These are phyloP conservation scores for Psylliodes chrysocephalus DNA, from an alignment of 2,888 invertebrate species.

Conservation along the genomic window DNA sequence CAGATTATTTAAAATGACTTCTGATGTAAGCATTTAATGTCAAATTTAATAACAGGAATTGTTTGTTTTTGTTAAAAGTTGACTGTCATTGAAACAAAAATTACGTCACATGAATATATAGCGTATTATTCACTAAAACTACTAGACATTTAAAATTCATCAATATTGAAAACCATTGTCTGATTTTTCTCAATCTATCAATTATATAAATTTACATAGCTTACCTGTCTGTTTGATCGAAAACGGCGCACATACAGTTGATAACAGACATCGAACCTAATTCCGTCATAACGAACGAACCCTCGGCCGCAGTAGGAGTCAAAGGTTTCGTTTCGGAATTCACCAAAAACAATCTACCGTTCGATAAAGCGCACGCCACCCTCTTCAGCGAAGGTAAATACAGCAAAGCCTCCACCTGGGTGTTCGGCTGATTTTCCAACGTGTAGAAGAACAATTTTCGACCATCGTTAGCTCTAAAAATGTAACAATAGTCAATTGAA, in stretches of 20 bases:
- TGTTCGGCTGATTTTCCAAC: constrained; percentile 75
- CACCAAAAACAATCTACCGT: constrained; percentile 81
- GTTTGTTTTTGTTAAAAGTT: no score
- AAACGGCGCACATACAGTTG: constrained; percentile 74
- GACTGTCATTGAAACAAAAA: no score
- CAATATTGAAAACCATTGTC: no score
- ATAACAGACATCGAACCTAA: constrained; percentile 77
- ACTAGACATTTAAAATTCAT: no score
- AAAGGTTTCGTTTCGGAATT: constrained; percentile 70
- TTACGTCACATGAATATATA: no score
- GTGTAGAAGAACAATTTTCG: constrained; percentile 71
- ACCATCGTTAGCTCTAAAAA: constrained; percentile 67
- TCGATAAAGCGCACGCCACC: constrained; percentile 84
- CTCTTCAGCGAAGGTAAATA: constrained; percentile 74
- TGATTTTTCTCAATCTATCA: no score
- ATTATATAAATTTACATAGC: no score
- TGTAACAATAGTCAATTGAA: neutral
- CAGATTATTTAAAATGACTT: no score
- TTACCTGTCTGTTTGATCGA: constrained; percentile 61
- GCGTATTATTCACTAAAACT: no score
- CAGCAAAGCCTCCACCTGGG: constrained; percentile 75
- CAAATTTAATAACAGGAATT: no score
- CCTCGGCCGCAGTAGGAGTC: constrained; percentile 74
- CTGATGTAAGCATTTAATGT: no score
- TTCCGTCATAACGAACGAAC: constrained; percentile 82